phyloP scores from a whole-genome alignment of 1,140 invertebrate species.

The Drosophila bifasciata region DNA sequence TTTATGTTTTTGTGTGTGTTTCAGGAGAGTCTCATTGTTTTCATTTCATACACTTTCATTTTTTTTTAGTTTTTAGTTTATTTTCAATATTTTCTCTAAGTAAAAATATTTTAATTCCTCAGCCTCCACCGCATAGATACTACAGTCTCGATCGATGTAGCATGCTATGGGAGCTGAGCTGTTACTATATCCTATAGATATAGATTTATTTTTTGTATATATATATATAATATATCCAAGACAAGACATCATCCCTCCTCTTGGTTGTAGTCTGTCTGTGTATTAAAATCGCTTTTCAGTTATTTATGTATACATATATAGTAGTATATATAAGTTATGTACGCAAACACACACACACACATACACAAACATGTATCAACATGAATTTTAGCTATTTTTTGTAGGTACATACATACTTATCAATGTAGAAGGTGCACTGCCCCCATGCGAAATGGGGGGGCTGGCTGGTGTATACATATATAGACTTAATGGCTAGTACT shows the following conservation, averaged over 20 bases:
- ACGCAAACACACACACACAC: conserved; percentile 2
- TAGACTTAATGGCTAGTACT: conserved; percentile 37
- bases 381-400: conserved; percentile 32
- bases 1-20: conserved; percentile 53
- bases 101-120: conserved; percentile 73
- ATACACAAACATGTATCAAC: conserved; percentile 14
- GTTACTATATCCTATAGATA: conserved; percentile 11
- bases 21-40: conserved; percentile 79
- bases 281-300: conserved; percentile 68
- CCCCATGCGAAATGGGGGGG: conserved; percentile 16
- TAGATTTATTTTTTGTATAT: conserved; percentile 14
- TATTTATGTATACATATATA: conserved; percentile 16
- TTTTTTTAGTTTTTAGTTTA: conserved; percentile 48
- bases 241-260: conserved; percentile 20
- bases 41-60: conserved; percentile 68
- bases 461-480: conserved; percentile 53
- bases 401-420: conserved; percentile 51
- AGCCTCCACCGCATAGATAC: background rate
- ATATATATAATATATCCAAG: conserved; percentile 34
- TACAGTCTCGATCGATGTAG: no score
- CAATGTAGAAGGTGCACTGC: conserved; percentile 53
- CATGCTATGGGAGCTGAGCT: no score
- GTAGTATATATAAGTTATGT: conserved; percentile 52
- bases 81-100: conserved; percentile 74
- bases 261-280: conserved; percentile 16